phyloP scores from a whole-genome alignment of 1,140 invertebrate genomes.

The Agraylea sexmaculata region DNA sequence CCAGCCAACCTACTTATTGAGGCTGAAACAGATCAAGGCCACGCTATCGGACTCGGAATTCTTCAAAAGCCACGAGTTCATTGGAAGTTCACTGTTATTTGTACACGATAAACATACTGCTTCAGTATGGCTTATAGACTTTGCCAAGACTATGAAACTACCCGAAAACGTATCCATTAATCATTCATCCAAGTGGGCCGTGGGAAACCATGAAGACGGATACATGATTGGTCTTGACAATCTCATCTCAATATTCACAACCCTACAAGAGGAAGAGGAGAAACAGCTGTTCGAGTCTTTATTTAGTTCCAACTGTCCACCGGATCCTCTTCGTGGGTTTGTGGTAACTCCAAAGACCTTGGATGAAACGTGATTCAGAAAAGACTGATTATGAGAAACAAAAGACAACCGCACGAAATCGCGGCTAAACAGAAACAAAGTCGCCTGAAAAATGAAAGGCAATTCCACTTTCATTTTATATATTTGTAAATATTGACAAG shows the following conservation, averaged over 20 bases:
- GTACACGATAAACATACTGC: slow-evolving; percentile 84
- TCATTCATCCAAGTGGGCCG: slow-evolving; percentile 78
- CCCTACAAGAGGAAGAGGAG: slow-evolving; percentile 38
- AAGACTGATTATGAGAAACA: too few relatives aligned
- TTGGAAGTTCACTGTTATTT: slow-evolving; percentile 91
- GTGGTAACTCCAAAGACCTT: slow-evolving; percentile 8
- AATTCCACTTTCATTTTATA: too few relatives aligned
- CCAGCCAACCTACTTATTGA: slow-evolving; percentile 71
- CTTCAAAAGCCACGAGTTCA: slow-evolving; percentile 87
- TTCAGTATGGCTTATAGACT: slow-evolving; percentile 95
- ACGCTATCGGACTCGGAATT: slow-evolving; percentile 76
- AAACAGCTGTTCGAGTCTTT: slow-evolving; percentile 20
- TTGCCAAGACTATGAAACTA: slow-evolving; percentile 86
- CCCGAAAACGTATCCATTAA: slow-evolving; percentile 62
- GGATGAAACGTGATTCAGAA: slow-evolving; percentile 19
- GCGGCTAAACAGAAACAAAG: too few relatives aligned
- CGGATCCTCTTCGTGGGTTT: not conserved
- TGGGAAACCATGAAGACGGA: slow-evolving; percentile 98
- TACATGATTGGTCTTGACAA: slow-evolving; percentile 92
- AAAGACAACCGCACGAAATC: too few relatives aligned
- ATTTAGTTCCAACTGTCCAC: slow-evolving; percentile 1
- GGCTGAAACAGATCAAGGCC: slow-evolving; percentile 70
- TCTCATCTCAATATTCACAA: slow-evolving; percentile 75
- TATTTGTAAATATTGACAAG: too few relatives aligned
- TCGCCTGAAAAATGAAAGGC: too few relatives aligned